phyloP scores from a whole-genome alignment of 2,113 vertebrate species.

The Ardeotis arabs region DNA sequence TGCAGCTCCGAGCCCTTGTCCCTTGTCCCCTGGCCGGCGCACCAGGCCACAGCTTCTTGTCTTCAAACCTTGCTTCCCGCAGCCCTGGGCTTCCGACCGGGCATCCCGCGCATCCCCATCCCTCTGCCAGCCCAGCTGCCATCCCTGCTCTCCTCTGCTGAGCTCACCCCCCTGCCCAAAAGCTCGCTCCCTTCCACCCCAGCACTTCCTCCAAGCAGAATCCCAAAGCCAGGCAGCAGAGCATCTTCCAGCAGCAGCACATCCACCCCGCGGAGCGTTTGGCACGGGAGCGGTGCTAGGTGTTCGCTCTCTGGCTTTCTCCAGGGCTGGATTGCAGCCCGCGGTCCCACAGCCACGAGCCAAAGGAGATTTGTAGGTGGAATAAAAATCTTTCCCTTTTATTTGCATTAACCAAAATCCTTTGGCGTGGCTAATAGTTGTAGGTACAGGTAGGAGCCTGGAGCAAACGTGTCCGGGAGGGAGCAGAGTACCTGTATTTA shows the following conservation, averaged over 20 bases:
- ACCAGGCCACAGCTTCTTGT: not conserved
- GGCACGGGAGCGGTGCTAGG: not conserved
- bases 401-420: constrained; percentile 6
- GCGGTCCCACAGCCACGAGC: not conserved
- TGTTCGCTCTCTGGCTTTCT: not conserved
- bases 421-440: not conserved
- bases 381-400: constrained; percentile 18
- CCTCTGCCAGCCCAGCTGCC: not conserved
- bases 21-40: not conserved
- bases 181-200: fast-evolving
- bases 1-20: not conserved
- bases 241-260: constrained; percentile 2
- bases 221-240: not conserved
- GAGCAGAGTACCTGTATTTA: not conserved
- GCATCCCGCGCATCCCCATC: not conserved
- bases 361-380: constrained; percentile 20
- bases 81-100: fast-evolving
- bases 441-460: not conserved
- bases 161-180: not conserved
- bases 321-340: not conserved
- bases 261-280: not conserved
- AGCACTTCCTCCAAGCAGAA: not conserved
- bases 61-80: not conserved
- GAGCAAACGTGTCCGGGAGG: not conserved
- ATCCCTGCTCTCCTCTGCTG: not conserved